These are phyloP conservation scores for Oithona nana DNA, from an alignment of 2,888 invertebrate genomes.

Conservation along the genomic window DNA sequence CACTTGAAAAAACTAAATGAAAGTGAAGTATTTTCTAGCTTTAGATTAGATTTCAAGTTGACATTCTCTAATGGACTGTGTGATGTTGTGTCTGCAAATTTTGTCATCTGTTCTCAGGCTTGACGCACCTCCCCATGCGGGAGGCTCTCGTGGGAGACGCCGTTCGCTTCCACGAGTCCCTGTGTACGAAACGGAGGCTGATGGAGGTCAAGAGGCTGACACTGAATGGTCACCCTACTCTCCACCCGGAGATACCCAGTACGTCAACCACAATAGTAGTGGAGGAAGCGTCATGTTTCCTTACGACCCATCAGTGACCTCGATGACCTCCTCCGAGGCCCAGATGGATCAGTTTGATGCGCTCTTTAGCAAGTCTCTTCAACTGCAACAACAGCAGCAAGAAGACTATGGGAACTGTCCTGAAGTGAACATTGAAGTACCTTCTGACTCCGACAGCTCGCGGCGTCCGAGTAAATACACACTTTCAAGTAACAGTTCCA, in stretches of 20 bases:
- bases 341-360: constrained; percentile 5
- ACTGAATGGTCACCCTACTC: background rate
- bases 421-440: constrained; percentile 12
- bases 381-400: background rate
- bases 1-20: no score
- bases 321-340: no score
- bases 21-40: no score
- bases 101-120: background rate
- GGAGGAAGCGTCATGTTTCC: background rate
- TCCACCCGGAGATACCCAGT: background rate
- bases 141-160: background rate
- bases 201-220: background rate
- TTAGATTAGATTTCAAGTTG: no score
- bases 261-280: background rate
- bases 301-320: background rate
- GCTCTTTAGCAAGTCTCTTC: constrained; percentile 1
- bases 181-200: background rate
- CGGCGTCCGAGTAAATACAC: background rate
- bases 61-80: no score
- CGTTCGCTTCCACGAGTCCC: background rate
- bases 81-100: no score
- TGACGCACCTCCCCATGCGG: background rate
- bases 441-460: constrained; percentile 12
- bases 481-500: constrained; percentile 3
- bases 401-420: background rate